Base-by-base conservation (phyloP, 2,113 vertebrate genomes). In the Chrysochloris asiatica region DNA sequence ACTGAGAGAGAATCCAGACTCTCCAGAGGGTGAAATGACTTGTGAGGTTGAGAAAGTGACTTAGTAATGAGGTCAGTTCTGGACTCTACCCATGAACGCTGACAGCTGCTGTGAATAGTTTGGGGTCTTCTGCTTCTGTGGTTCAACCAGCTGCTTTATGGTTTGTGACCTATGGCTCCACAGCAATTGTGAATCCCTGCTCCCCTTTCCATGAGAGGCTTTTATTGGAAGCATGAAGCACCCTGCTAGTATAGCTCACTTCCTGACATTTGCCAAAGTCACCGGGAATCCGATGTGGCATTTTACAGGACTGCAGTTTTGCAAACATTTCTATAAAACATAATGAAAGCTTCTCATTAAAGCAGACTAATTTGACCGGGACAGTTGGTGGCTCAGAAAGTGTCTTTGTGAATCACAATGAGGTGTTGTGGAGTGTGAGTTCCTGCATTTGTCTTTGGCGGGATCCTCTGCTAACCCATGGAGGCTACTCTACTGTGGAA, bases 251-350 rank as follows among this genome's bases (percentile, higher is more conserved):
- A 77, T 28, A 90, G 4, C 71, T 89, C 65, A 83, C 56, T 95
- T 65, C 67, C 10, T 96, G 94, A 95, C 93, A 93, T 96, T 95
- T 95, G 91, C 86, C 91, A 96, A 80, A 14, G 6, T 93, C 95
- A 76, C 67, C 80, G 90, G 92, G 50, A 96, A 92, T 88, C 94
- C n/a, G 61, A 92, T 43, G 88, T 73, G 89, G 78, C 91, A 86
- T 61, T 72, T 88, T 88, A 91, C 83, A 65, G 87, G 54, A 82
- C 69, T 94, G 73, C 89, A 72, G 41, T 90, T 95, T 85, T 67
- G 9, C 65, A 95, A 95, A 95, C 72, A 94, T 95, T 80, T 86
- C 50, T 87, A 61, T 81, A 95, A 93, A 95, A 83, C 26, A 81
- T 47, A 52, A n/a, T 33, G 0, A 0, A n/a, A 91, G 78, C 89